Percentiles rank a stretch among this genome's conserved stretches.
These are phyloP conservation scores for Cheilinus undulatus DNA, from an alignment of 2,113 vertebrate species.

Conservation along the genomic window DNA sequence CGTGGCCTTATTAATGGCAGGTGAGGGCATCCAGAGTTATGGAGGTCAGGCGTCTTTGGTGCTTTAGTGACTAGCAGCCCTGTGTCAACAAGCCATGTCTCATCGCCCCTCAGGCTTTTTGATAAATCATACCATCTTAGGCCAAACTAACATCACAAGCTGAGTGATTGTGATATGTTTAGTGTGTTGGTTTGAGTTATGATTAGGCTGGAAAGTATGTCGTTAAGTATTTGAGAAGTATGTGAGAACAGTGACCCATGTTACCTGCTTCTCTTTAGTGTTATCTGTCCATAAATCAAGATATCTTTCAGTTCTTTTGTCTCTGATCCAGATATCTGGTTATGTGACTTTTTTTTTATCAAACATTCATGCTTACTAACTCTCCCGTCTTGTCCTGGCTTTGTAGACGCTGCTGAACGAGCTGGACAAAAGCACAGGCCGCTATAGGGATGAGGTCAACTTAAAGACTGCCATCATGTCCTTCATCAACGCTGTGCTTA, in stretches of 20 bases:
- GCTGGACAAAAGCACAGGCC: slow-evolving; percentile 92
- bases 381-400: neutral
- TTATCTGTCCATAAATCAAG: neutral
- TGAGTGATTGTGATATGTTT: slow-evolving; percentile 54
- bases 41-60: slow-evolving; percentile 34
- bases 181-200: slow-evolving; percentile 51
- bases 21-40: slow-evolving; percentile 58
- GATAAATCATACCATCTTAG: slow-evolving; percentile 54
- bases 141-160: slow-evolving; percentile 43
- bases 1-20: slow-evolving; percentile 33
- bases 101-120: slow-evolving; percentile 5
- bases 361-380: slow-evolving; percentile 3
- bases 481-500: slow-evolving; percentile 97
- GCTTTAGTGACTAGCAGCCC: slow-evolving; percentile 50
- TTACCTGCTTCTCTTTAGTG: neutral
- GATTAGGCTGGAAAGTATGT: slow-evolving; percentile 46
- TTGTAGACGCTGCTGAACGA: slow-evolving; percentile 92
- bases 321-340: neutral
- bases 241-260: slow-evolving; percentile 24
- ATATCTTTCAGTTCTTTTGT: neutral
- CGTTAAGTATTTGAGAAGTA: neutral
- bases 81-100: slow-evolving; percentile 69
- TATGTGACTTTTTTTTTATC: neutral
- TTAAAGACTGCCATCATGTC: slow-evolving; percentile 99
- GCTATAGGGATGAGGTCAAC: slow-evolving; percentile 96